Evolutionary conservation across 2,888 invertebrate genomes (phyloP).

Genomic region (Salticus scenicus): DNA sequence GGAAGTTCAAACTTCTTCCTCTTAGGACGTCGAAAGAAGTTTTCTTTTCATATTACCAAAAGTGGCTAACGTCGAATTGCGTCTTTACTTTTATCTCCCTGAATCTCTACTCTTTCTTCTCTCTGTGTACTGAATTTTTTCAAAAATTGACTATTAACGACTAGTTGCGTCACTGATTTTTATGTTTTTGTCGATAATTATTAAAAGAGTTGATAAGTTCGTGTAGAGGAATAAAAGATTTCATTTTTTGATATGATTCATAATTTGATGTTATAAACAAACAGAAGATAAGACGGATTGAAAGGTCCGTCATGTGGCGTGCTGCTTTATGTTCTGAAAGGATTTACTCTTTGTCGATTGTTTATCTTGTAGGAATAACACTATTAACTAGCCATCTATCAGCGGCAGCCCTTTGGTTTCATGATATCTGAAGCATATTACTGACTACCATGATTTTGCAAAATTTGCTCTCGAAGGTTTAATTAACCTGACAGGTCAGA

Average conservation of each 20-base stretch:
- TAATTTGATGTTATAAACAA: slow-evolving; percentile 5
- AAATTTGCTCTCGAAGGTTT: background rate
- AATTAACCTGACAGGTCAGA: no score
- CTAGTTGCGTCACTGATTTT: background rate
- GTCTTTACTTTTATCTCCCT: no score
- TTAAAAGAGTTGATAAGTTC: background rate
- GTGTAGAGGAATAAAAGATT: background rate
- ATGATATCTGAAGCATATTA: background rate
- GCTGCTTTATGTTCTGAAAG: background rate
- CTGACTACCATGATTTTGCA: background rate
- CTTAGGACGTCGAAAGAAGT: no score
- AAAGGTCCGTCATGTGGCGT: background rate
- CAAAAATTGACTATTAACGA: no score
- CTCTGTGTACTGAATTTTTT: no score
- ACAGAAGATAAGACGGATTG: background rate
- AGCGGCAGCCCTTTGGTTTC: background rate
- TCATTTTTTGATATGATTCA: background rate
- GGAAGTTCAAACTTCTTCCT: no score
- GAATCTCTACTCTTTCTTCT: no score
- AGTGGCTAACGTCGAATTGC: no score
- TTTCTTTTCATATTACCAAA: no score
- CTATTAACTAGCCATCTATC: background rate
- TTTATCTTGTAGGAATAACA: background rate
- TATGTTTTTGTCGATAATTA: background rate
- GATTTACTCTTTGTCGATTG: background rate